Evolutionary conservation across 2,888 invertebrate genomes (phyloP), one percentile per base, ranked within the genome.

Genomic region (Alviniconcha strummeri): DNA sequence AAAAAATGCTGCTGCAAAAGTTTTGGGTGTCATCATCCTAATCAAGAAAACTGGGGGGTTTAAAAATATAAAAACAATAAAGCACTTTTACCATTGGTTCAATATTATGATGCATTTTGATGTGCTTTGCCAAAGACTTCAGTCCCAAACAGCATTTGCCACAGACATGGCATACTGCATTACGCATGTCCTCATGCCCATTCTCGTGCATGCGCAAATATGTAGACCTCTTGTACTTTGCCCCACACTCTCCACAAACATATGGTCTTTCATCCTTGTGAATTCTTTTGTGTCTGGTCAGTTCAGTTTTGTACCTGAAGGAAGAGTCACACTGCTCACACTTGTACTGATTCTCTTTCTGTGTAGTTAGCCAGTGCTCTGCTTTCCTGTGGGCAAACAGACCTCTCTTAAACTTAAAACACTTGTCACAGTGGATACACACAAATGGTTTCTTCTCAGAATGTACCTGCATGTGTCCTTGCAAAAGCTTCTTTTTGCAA

Each of bases 221-320:
- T 0, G 52, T 36, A 6, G 78, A 80, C 17, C 78, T 54, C 55
- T 85, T 85, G 54, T 83, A 85, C 71, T 81, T 76, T n/a, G 85
- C 83, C n/a, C 83, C 83, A 57, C 85, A 85, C 64, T 60, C 19
- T 5, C 55, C 67, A 9, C 85, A 85, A 56, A 77, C 54, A 69
- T 80, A 83, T 2, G 83, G 83, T 5, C 83, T 76, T 57, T 85
- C 85, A 36, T 78, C 85, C 52, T 52, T 60, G 78, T 78, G 78
- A 52, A 57, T 64, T 15, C 64, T 78, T 55, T 13, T 64, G 64
- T 78, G 78, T 8, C 64, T 52, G 36, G 52, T 64, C 78, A 78
- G 52, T 60, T 78, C 60, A 8, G 11, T 78, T n/a, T 78, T 60
- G 78, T 52, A 78, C 64, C 52, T 60, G 78, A 78, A 78, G 0